A percentile compares a stretch with the other conserved stretches of the same genome.
These are phyloP conservation scores for Orycteropus afer DNA, from an alignment of 2,113 vertebrate genomes.

Conservation along the genomic window DNA sequence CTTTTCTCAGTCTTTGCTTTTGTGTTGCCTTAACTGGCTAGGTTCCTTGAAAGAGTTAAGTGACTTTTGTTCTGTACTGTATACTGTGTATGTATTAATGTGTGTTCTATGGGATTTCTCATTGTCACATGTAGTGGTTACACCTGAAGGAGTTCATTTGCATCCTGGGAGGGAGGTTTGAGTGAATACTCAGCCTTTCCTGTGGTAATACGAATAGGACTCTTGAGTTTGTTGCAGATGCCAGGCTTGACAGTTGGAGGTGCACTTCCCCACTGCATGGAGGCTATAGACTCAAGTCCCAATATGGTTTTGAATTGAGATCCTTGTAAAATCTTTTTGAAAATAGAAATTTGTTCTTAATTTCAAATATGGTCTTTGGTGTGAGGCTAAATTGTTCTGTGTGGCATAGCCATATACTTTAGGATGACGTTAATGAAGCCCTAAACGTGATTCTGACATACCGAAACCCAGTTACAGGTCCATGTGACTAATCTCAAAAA, in stretches of 20 bases:
- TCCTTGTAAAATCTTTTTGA: conserved; percentile 13
- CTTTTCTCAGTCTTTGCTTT: conserved; percentile 14
- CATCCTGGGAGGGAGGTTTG: neutral
- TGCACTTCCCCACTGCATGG: neutral
- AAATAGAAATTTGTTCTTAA: neutral
- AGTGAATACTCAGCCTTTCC: neutral
- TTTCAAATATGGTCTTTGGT: neutral
- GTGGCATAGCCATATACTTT: neutral
- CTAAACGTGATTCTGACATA: neutral
- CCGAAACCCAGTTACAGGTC: neutral
- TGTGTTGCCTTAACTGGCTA: neutral
- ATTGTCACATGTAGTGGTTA: neutral
- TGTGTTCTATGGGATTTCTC: neutral
- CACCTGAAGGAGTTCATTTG: neutral
- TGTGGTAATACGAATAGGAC: neutral
- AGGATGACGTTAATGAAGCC: neutral
- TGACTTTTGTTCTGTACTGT: neutral
- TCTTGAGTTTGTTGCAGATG: conserved; percentile 2
- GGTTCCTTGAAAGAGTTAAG: neutral
- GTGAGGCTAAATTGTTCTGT: neutral
- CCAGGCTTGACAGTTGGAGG: neutral
- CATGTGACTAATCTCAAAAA: neutral
- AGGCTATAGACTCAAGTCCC: neutral
- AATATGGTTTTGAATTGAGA: conserved; percentile 37
- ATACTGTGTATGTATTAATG: neutral